Conservation (phyloP, 2,888 invertebrate genomes). For the Phasia obesa region DNA sequence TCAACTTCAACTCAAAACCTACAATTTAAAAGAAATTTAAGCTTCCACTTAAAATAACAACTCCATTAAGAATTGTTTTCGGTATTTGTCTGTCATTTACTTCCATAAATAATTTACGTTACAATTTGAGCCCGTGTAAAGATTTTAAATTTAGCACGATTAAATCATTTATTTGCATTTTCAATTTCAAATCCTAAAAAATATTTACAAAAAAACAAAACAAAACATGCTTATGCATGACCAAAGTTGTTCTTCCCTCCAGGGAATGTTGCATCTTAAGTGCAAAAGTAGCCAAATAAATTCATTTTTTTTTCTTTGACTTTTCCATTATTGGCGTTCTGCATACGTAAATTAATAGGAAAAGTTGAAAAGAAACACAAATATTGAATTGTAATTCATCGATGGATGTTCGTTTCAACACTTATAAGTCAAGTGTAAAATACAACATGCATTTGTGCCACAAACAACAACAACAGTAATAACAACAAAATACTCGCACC, state of each 20-base stretch:
- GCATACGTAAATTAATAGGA: slow-evolving; percentile 45
- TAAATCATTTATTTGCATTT: no score
- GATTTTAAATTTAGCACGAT: no score
- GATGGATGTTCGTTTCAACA: slow-evolving; percentile 59
- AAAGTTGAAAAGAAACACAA: slow-evolving; percentile 10
- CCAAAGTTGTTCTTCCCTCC: slow-evolving; percentile 6
- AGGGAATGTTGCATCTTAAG: slow-evolving; percentile 51
- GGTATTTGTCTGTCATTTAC: no score
- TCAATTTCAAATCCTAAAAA: neutral
- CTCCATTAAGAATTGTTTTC: no score
- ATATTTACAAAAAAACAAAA: neutral
- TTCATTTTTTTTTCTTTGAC: slow-evolving; percentile 18
- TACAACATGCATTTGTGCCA: slow-evolving; percentile 50
- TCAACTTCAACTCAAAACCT: no score
- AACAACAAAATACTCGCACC: slow-evolving; percentile 3
- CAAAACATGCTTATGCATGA: neutral
- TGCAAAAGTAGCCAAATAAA: slow-evolving; percentile 50
- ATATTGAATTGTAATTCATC: slow-evolving; percentile 50
- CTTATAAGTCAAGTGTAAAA: slow-evolving; percentile 68
- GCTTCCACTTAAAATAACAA: no score
- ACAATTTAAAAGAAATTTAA: no score
- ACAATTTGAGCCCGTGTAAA: no score
- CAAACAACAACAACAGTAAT: slow-evolving; percentile 12
- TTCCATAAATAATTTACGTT: no score
- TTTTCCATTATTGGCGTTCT: slow-evolving; percentile 33